These are phyloP conservation scores for Microctenopoma lineatum DNA, from an alignment of 2,797 vertebrate species.

Conservation along the genomic window DNA sequence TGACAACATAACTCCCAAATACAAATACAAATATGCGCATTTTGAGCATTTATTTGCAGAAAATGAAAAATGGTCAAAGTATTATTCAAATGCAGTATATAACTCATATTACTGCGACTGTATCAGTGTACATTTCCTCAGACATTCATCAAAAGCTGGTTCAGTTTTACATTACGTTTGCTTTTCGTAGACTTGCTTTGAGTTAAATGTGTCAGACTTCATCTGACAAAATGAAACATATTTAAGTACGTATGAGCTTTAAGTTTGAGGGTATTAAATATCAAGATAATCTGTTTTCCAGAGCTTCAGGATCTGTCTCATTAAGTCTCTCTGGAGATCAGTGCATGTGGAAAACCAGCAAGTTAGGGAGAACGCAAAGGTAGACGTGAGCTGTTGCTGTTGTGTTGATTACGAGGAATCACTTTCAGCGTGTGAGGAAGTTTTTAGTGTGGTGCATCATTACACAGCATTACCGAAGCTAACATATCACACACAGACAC, in stretches of 20 bases:
- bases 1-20: too few species aligned
- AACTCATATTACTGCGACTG: background rate
- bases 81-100: too few species aligned
- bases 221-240: slow-evolving; percentile 6
- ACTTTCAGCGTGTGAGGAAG: slow-evolving; percentile 10
- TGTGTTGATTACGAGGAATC: slow-evolving; percentile 43
- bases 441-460: slow-evolving; percentile 23
- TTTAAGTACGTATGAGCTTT: slow-evolving; percentile 20
- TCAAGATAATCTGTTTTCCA: slow-evolving; percentile 21
- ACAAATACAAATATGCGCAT: too few species aligned
- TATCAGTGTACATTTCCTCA: slow-evolving; percentile 9
- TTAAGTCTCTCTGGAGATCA: slow-evolving; percentile 18
- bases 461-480: slow-evolving; percentile 6
- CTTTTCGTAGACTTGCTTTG: slow-evolving; percentile 23
- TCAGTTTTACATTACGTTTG: background rate
- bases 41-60: too few species aligned
- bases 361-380: background rate
- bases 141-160: slow-evolving; percentile 14
- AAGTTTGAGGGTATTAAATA: background rate
- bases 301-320: slow-evolving; percentile 4
- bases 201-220: background rate
- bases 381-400: slow-evolving; percentile 7
- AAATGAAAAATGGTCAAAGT: too few species aligned
- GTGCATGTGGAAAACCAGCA: slow-evolving; percentile 1
- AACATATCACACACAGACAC: slow-evolving; percentile 2